These are phyloP conservation scores for Mugil cephalus DNA, from an alignment of 2,113 vertebrate genomes.

Conservation along the genomic window DNA sequence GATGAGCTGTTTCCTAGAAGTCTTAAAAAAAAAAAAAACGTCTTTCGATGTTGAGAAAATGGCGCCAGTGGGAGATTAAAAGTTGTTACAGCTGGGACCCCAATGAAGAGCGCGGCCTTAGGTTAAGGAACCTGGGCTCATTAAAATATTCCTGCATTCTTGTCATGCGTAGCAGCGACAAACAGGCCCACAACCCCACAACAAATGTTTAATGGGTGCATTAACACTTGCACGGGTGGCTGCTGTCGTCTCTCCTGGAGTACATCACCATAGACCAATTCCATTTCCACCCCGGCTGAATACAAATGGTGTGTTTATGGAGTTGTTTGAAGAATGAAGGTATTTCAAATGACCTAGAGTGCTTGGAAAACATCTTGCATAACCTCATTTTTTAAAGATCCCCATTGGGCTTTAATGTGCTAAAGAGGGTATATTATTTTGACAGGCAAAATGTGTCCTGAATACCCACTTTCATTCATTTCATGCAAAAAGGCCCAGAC, in stretches of 20 bases:
- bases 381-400: slow-evolving; percentile 40
- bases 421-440: slow-evolving; percentile 38
- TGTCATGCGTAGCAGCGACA: slow-evolving; percentile 39
- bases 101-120: slow-evolving; percentile 11
- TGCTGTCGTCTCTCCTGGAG: slow-evolving; percentile 39
- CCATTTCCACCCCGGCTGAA: slow-evolving; percentile 48
- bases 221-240: slow-evolving; percentile 53
- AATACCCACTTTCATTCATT: slow-evolving; percentile 26
- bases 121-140: slow-evolving; percentile 21
- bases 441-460: slow-evolving; percentile 37
- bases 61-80: slow-evolving; percentile 16
- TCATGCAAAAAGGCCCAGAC: not conserved
- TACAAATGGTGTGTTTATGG: slow-evolving; percentile 66
- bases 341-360: slow-evolving; percentile 48
- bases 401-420: slow-evolving; percentile 20
- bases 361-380: slow-evolving; percentile 56
- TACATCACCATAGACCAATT: slow-evolving; percentile 51
- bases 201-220: slow-evolving; percentile 66
- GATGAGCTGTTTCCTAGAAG: slow-evolving; percentile 18
- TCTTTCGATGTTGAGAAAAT: not conserved
- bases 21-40: slow-evolving; percentile 13
- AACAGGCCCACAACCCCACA: slow-evolving; percentile 55
- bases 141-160: slow-evolving; percentile 48
- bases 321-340: slow-evolving; percentile 54
- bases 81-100: slow-evolving; percentile 7